phyloP scores from a whole-genome alignment of 2,113 vertebrate genomes.

The Pelvicachromis taeniatus region DNA sequence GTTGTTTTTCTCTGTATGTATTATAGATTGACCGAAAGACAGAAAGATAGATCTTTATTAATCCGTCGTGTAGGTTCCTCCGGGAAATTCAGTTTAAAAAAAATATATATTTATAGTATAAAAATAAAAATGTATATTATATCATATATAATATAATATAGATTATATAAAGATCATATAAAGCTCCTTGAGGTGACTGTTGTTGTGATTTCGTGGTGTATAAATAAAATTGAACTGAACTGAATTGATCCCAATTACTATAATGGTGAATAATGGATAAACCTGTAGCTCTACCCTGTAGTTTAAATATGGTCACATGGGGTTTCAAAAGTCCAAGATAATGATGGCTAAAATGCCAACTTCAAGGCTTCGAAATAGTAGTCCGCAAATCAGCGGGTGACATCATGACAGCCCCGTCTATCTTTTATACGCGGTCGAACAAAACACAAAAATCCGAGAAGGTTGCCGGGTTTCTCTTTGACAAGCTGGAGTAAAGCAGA shows the following conservation, averaged over 20 bases:
- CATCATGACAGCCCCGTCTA: not conserved
- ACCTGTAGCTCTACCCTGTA: not conserved
- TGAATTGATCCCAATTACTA: not conserved
- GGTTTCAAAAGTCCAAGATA: not conserved
- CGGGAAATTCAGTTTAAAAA: no score
- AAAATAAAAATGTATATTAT: no score
- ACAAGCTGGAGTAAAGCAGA: not conserved
- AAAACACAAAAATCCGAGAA: not conserved
- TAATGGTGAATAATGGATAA: not conserved
- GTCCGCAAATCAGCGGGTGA: not conserved
- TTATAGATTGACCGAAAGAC: not conserved
- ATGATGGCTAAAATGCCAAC: not conserved
- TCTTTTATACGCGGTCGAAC: not conserved
- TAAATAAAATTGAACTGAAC: not conserved
- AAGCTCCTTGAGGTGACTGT: not conserved
- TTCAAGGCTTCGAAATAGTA: not conserved
- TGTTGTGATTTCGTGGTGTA: not conserved
- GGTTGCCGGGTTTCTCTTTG: not conserved
- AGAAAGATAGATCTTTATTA: no score
- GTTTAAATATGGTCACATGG: not conserved
- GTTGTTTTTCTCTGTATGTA: fast-evolving
- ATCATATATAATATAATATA: no score
- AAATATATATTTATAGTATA: no score
- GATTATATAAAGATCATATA: not conserved
- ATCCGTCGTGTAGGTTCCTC: no score